Evolutionary conservation across 2,888 invertebrate species (phyloP).

Genomic region (Lepidochrysops patricia): DNA sequence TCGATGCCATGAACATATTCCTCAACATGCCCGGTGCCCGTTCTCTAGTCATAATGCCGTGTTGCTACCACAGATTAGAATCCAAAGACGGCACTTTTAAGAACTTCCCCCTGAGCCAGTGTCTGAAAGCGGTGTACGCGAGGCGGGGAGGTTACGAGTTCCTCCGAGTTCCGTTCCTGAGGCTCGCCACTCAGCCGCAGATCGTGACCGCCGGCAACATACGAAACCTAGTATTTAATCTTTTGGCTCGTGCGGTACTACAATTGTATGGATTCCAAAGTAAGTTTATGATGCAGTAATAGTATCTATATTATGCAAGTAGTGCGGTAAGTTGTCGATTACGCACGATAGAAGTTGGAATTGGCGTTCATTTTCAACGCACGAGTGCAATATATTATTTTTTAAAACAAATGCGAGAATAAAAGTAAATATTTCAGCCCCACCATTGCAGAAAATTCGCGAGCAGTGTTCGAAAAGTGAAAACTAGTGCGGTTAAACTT

Average conservation of each 20-base stretch:
- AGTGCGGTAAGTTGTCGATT: too few relatives aligned
- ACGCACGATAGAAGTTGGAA: too few relatives aligned
- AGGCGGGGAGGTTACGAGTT: slow-evolving; percentile 48
- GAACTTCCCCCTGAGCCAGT: slow-evolving; percentile 79
- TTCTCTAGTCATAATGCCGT: slow-evolving; percentile 80
- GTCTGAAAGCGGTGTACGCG: slow-evolving; percentile 50
- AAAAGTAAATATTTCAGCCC: too few relatives aligned
- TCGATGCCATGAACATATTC: slow-evolving; percentile 79
- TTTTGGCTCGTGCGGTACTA: slow-evolving; percentile 76
- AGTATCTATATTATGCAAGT: too few relatives aligned
- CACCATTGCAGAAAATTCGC: too few relatives aligned
- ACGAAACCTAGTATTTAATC: slow-evolving; percentile 65
- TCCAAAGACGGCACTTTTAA: slow-evolving; percentile 49
- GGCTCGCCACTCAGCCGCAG: slow-evolving; percentile 82
- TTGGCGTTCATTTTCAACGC: not conserved
- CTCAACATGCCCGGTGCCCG: slow-evolving; percentile 69
- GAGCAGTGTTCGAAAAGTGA: too few relatives aligned
- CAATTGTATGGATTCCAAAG: slow-evolving; percentile 75
- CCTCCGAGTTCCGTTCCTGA: slow-evolving; percentile 78
- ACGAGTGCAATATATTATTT: too few relatives aligned
- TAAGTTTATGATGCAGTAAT: too few relatives aligned
- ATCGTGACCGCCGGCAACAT: slow-evolving; percentile 61
- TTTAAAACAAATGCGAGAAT: too few relatives aligned
- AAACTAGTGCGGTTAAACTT: too few relatives aligned
- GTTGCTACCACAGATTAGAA: slow-evolving; percentile 84